phyloP scores from a whole-genome alignment of 2,113 vertebrate species.

The Smithornis capensis region DNA sequence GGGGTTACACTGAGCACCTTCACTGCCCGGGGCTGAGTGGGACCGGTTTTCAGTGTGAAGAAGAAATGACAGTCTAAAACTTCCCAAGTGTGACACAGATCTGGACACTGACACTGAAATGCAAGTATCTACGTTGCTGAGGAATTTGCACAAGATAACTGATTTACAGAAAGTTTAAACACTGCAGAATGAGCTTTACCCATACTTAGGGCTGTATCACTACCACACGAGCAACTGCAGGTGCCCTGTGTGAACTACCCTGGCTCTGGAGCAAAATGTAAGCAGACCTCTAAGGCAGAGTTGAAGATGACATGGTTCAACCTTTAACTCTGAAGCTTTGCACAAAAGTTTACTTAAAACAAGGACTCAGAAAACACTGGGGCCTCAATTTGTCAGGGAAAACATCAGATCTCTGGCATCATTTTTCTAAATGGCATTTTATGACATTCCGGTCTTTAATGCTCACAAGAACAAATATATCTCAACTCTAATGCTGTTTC shows the following conservation, averaged over 20 bases:
- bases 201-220: neutral
- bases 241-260: fast-evolving
- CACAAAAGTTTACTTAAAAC: neutral
- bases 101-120: neutral
- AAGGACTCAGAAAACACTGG: neutral
- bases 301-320: neutral
- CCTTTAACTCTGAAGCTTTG: fast-evolving
- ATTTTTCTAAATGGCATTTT: neutral
- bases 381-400: neutral
- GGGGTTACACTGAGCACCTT: neutral
- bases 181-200: neutral
- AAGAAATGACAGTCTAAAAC: neutral
- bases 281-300: neutral
- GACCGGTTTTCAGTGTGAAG: neutral
- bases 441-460: neutral
- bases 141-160: neutral
- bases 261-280: neutral
- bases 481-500: neutral
- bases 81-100: neutral
- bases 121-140: fast-evolving
- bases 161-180: neutral
- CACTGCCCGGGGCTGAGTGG: neutral
- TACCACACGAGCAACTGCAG: fast-evolving
- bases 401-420: neutral
- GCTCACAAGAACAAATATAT: neutral